Conservation (phyloP, 2,113 vertebrate species). For the Brachyhypopomus occidentalis region DNA sequence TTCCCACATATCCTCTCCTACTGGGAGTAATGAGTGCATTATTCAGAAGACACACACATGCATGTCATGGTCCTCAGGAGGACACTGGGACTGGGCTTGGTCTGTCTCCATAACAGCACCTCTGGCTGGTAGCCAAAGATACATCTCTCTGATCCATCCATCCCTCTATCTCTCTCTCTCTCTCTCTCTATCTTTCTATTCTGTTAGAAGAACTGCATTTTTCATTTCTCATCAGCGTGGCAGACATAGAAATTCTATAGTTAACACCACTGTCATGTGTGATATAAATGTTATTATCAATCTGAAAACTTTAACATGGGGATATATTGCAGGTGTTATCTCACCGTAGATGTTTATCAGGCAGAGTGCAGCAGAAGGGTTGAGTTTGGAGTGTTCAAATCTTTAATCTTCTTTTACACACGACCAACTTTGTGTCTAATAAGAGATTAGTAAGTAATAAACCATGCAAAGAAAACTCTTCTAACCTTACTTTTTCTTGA, state of each 20-base stretch:
- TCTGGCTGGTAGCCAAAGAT: slow-evolving; percentile 48
- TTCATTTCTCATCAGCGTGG: slow-evolving; percentile 4
- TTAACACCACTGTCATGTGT: not conserved
- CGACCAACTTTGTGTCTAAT: not conserved
- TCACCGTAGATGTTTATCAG: not conserved
- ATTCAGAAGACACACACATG: not conserved
- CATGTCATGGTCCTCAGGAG: slow-evolving; percentile 32
- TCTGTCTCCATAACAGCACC: slow-evolving; percentile 48
- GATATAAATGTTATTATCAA: not conserved
- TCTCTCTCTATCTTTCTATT: slow-evolving; percentile 16
- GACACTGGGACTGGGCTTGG: slow-evolving; percentile 34
- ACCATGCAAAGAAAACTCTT: not conserved
- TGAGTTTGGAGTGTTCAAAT: not conserved
- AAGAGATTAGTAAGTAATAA: not conserved
- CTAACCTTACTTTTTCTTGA: not conserved
- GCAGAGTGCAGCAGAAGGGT: not conserved
- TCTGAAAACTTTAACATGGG: not conserved
- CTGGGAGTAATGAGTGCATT: slow-evolving; percentile 2
- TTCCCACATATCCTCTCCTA: slow-evolving; percentile 3
- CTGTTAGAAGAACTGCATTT: slow-evolving; percentile 8
- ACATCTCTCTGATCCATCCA: slow-evolving; percentile 13
- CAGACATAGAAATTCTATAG: not conserved
- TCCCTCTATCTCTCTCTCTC: not conserved
- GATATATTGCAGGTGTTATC: not conserved
- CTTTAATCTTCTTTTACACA: not conserved